Evolutionary conservation across 1,140 invertebrate species (phyloP), one percentile per base, ranked within the genome.

Genomic region (Chionoecetes opilio): DNA sequence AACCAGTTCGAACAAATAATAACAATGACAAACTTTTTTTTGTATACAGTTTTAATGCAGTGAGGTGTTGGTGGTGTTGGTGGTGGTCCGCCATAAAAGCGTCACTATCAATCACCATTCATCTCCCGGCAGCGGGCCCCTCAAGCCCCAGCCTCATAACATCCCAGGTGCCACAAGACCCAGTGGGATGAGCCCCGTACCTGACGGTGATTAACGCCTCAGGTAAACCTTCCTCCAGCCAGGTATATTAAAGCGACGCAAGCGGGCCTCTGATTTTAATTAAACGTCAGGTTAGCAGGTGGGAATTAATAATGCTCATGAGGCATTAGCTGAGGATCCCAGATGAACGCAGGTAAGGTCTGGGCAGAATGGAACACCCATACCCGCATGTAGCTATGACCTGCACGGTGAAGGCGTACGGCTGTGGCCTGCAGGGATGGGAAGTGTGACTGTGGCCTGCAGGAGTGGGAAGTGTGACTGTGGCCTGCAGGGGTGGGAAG

Each of bases 191-290:
- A 75, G 26, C 63, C 21, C 21, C 63, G 63, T 75, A 75, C 63
- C 63, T 75, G 63, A 75, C 11, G 63, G 63, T 75, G 63, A 75
- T 75, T 75, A 75, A 75, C 63, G 63, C 63, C 63, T 75, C 63
- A 75, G 63, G 63, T 75, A 75, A 75, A 75, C 63, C 63, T 75
- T 75, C 63, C 63, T 5, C 63, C 63, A 75, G 38, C 38, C 38
- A 41, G 29, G 26, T 34, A 34, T 75, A 91, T 75, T 38, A 91
- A 91, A 91, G 89, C 89, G 46, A 34, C 41, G 53, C 46, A 5
- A n/a, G n/a, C 89, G 21, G 34, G 46, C 89, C 63, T 32, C 29
- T 91, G 89, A 91, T 91, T 91, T 91, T 75, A 91, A 91, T 91
- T 91, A 91, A 53, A 53, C 89, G 63, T 32, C 89, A 75, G 89